Conservation (phyloP, 2,888 invertebrate species). For the Poecilus cupreus region DNA sequence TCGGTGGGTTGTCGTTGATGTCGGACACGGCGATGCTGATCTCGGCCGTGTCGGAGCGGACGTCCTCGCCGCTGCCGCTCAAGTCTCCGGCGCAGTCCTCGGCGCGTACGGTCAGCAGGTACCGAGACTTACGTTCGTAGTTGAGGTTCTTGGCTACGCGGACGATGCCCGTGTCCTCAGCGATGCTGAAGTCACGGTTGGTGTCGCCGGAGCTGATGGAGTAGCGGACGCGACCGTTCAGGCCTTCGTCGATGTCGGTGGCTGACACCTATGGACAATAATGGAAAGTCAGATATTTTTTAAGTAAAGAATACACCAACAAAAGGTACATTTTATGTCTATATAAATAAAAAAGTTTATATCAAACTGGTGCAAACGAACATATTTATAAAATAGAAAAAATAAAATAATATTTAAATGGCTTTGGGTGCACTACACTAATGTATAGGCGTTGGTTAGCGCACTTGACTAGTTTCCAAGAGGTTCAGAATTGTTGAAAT, state of each 20-base stretch:
- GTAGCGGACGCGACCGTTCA: conserved; percentile 94
- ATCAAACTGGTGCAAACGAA: too few relatives aligned
- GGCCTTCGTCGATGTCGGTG: conserved; percentile 90
- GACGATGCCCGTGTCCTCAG: conserved; percentile 93
- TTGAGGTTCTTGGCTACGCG: conserved; percentile 95
- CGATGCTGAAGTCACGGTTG: conserved; percentile 92
- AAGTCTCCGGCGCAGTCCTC: conserved; percentile 90
- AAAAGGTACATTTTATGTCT: too few relatives aligned
- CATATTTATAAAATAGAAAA: too few relatives aligned
- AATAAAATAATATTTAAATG: too few relatives aligned
- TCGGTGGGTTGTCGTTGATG: conserved; percentile 95
- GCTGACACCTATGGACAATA: conserved; percentile 82
- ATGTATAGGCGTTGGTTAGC: too few relatives aligned
- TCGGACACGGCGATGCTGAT: conserved; percentile 90
- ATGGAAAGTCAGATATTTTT: too few relatives aligned
- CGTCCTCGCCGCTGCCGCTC: conserved; percentile 73
- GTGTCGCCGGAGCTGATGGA: conserved; percentile 92
- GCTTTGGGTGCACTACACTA: too few relatives aligned
- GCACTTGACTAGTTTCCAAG: too few relatives aligned
- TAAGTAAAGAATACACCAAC: conserved; percentile 8
- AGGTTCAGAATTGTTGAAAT: too few relatives aligned
- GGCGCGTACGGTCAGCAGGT: conserved; percentile 88
- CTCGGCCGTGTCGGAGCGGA: conserved; percentile 85
- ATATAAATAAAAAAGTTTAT: too few relatives aligned
- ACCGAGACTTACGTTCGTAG: conserved; percentile 91